Evolutionary conservation across 2,113 vertebrate species (phyloP).

Genomic region (Anoura caudifer): DNA sequence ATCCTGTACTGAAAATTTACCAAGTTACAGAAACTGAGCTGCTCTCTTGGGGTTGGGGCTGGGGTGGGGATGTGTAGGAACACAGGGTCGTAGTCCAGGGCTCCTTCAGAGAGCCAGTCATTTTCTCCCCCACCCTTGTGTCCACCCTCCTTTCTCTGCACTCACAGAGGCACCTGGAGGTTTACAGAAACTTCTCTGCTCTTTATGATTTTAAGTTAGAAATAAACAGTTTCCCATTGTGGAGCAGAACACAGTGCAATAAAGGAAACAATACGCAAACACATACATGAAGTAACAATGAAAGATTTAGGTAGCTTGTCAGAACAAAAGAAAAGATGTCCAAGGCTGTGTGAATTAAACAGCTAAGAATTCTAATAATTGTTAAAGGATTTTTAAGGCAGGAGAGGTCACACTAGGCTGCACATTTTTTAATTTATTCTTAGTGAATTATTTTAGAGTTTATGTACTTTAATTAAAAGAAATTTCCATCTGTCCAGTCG

Average conservation of each 20-base stretch:
- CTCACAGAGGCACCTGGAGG: not conserved
- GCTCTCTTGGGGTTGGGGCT: not conserved
- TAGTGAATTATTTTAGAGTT: conserved; percentile 47
- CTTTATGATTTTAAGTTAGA: not conserved
- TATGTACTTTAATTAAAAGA: conserved; percentile 47
- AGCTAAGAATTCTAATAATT: conserved; percentile 30
- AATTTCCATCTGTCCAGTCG: not conserved
- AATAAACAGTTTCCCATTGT: not conserved
- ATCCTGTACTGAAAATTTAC: not conserved
- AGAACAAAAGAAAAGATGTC: conserved; percentile 36
- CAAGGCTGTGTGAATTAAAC: conserved; percentile 16
- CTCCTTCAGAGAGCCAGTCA: not conserved
- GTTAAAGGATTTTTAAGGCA: conserved; percentile 40
- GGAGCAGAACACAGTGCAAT: not conserved
- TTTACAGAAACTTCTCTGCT: not conserved
- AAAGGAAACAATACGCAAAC: not conserved
- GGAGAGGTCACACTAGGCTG: conserved; percentile 2
- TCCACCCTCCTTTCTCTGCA: not conserved
- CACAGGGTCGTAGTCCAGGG: not conserved
- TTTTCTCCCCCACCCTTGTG: not conserved
- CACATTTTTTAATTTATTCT: conserved; percentile 35
- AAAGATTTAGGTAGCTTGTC: conserved; percentile 14
- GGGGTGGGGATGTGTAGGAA: not conserved
- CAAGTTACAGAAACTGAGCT: not conserved
- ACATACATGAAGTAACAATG: not conserved